Conservation (phyloP, 2,113 vertebrate species). For the Malurus elegans region DNA sequence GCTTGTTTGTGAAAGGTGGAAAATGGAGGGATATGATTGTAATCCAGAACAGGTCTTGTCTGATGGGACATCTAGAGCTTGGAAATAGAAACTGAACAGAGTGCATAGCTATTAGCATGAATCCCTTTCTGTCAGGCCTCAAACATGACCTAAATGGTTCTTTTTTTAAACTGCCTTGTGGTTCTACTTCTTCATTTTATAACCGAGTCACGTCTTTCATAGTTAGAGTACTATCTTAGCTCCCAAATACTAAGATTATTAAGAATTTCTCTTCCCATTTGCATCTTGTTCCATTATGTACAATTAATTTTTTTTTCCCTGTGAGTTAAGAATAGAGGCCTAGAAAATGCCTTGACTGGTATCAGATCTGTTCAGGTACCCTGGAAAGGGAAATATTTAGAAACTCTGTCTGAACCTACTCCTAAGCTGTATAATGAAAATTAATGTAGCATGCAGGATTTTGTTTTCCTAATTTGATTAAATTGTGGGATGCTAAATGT, state of each 20-base stretch:
- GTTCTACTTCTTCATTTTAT: not conserved
- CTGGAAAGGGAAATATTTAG: not conserved
- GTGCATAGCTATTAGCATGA: not conserved
- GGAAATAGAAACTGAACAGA: not conserved
- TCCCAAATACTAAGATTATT: not conserved
- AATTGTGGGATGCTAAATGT: not conserved
- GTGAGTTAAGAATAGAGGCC: not conserved
- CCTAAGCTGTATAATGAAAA: not conserved
- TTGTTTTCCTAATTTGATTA: constrained; percentile 14
- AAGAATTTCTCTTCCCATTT: not conserved
- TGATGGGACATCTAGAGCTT: not conserved
- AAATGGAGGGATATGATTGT: not conserved
- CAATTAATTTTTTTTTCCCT: not conserved
- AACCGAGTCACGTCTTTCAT: not conserved
- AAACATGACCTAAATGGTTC: not conserved
- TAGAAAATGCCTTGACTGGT: not conserved
- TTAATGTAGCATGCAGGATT: not conserved
- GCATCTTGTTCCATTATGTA: not conserved
- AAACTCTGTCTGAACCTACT: not conserved
- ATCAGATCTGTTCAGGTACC: not conserved
- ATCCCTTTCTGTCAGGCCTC: rapidly evolving
- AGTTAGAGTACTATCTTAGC: not conserved
- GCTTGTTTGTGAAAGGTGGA: not conserved
- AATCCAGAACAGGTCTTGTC: not conserved
- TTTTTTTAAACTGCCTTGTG: not conserved